Conservation (phyloP, 2,797 vertebrate species). For the Megalops cyprinoides region DNA sequence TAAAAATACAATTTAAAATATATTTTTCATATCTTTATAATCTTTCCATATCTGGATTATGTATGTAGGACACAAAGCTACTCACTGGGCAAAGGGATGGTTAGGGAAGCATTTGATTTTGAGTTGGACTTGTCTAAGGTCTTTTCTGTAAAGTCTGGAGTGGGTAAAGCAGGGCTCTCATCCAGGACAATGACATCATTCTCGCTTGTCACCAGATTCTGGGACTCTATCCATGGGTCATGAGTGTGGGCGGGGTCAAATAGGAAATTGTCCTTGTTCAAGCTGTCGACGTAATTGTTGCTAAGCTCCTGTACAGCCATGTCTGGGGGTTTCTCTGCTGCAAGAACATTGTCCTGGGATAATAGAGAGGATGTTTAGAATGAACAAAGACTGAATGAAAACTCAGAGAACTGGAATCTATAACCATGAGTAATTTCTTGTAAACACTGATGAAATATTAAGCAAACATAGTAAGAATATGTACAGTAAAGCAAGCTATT, state of each 20-base stretch:
- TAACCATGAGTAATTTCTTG: not conserved
- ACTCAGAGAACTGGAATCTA: not conserved
- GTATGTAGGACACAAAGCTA: not conserved
- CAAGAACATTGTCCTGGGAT: slow-evolving; percentile 81
- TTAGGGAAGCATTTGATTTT: slow-evolving; percentile 12
- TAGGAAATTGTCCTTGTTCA: slow-evolving; percentile 69
- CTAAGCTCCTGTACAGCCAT: slow-evolving; percentile 57
- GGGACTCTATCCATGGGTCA: slow-evolving; percentile 54
- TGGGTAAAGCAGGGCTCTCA: slow-evolving; percentile 45
- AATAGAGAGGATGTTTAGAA: slow-evolving; percentile 34
- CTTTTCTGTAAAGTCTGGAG: slow-evolving; percentile 31
- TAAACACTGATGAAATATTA: not conserved
- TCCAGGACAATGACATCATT: slow-evolving; percentile 72
- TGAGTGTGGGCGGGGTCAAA: slow-evolving; percentile 49
- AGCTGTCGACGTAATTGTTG: slow-evolving; percentile 43
- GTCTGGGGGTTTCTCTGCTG: slow-evolving; percentile 83
- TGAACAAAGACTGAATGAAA: too few species aligned
- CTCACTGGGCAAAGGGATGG: not conserved
- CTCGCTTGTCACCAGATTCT: slow-evolving; percentile 47
- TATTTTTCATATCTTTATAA: not conserved
- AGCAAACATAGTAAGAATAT: not conserved
- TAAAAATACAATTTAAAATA: not conserved
- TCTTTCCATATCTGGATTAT: not conserved
- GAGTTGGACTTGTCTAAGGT: slow-evolving; percentile 10
- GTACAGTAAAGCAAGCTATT: too few species aligned